Evolutionary conservation across 2,113 vertebrate genomes (phyloP).

Genomic region (Myrmecophaga tridactyla): DNA sequence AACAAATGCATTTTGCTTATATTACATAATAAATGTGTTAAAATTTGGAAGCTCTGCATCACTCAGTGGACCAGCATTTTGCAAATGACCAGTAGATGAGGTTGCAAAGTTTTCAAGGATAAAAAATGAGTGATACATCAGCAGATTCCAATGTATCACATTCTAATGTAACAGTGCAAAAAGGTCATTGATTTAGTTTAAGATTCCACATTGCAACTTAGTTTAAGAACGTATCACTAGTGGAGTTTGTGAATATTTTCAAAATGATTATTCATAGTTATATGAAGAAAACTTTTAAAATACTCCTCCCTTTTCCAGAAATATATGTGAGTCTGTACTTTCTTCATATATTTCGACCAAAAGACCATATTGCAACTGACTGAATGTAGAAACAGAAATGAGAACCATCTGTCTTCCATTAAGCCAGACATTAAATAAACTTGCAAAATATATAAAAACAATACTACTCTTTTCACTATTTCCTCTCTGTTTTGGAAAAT

Average conservation of each 20-base stretch:
- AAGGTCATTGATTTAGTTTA: background rate
- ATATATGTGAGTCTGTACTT: background rate
- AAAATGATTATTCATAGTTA: background rate
- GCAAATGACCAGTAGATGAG: background rate
- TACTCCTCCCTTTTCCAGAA: background rate
- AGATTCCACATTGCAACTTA: background rate
- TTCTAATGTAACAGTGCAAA: background rate
- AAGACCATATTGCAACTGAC: background rate
- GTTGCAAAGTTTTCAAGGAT: background rate
- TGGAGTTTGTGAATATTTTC: background rate
- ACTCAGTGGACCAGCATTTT: background rate
- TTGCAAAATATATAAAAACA: background rate
- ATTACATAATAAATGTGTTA: background rate
- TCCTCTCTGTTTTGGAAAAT: background rate
- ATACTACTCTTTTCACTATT: background rate
- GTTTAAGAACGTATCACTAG: background rate
- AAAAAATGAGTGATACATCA: background rate
- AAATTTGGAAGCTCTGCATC: background rate
- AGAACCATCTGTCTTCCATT: background rate
- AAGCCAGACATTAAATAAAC: background rate
- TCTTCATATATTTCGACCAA: background rate
- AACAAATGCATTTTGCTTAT: background rate
- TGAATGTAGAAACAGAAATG: background rate
- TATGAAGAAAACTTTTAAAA: background rate
- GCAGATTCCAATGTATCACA: background rate